phyloP scores from a whole-genome alignment of 2,797 vertebrate genomes.

The Octomys mimax region DNA sequence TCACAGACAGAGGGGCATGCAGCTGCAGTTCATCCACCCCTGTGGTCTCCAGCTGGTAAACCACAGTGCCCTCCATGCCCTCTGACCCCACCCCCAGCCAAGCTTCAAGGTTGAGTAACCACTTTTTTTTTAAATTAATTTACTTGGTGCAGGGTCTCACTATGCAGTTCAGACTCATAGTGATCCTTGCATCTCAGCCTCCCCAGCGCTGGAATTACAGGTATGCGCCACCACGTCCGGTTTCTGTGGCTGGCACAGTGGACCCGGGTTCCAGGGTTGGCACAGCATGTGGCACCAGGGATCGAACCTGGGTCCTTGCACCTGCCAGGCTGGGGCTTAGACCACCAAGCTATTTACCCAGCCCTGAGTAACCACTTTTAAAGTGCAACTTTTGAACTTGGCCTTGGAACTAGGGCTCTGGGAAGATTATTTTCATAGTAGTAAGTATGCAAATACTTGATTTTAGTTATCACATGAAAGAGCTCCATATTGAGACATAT shows the following conservation, averaged over 20 bases:
- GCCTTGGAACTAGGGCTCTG: background rate
- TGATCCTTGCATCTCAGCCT: no score
- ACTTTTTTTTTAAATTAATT: no score
- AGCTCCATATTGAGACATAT: background rate
- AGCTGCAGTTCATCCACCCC: background rate
- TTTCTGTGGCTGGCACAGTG: no score
- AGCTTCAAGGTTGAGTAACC: background rate
- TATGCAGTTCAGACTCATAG: no score
- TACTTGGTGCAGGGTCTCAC: no score
- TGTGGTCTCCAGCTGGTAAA: background rate
- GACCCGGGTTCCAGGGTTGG: no score
- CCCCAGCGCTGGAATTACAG: no score
- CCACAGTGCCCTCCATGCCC: background rate
- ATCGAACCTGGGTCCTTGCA: no score
- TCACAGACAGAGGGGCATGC: background rate
- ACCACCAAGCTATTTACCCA: no score
- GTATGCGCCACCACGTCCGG: no score
- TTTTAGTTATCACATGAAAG: background rate
- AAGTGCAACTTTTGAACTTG: background rate
- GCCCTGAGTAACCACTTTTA: background rate
- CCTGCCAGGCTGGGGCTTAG: no score
- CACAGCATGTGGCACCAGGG: no score
- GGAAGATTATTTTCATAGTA: background rate
- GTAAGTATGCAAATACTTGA: background rate
- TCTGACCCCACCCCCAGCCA: background rate